phyloP scores from a whole-genome alignment of 2,888 invertebrate species.

The Caenorhabditis sp. region DNA sequence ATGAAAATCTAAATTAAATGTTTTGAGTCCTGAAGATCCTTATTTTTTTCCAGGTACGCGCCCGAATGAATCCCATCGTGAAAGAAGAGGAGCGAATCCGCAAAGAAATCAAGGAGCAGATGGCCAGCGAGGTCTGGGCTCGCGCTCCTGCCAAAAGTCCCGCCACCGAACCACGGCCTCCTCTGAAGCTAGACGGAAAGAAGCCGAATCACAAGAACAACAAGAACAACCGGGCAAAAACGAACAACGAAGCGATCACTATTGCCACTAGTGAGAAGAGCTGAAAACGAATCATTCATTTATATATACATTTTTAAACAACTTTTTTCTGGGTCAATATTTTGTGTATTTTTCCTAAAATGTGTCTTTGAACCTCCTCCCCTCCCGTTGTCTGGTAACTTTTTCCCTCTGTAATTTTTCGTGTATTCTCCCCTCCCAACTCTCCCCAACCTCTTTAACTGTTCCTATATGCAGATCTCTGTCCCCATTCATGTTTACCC shows the following conservation, averaged over 20 bases:
- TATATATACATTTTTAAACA: not conserved
- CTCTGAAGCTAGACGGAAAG: conserved; percentile 15
- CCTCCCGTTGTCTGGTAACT: no score
- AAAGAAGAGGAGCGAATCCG: conserved; percentile 56
- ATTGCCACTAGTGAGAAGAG: conserved; percentile 1
- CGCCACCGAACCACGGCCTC: conserved; percentile 37
- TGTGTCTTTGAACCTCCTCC: no score
- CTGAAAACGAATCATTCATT: not conserved
- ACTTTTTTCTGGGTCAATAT: not conserved
- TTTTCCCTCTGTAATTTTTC: no score
- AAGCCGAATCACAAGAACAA: not conserved
- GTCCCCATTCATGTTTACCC: no score
- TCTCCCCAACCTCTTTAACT: no score
- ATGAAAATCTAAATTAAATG: not conserved
- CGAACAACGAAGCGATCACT: conserved; percentile 1
- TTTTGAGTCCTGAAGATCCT: not conserved
- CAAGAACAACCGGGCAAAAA: not conserved
- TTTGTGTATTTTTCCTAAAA: no score
- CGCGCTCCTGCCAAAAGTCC: conserved; percentile 32
- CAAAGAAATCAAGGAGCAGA: conserved; percentile 48
- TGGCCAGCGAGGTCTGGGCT: conserved; percentile 51
- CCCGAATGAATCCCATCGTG: conserved; percentile 42
- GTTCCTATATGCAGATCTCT: no score
- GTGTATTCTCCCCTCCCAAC: no score
- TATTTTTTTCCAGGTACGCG: conserved; percentile 29